phyloP scores from a whole-genome alignment of 2,888 invertebrate species.

The Synergus gifuensis region DNA sequence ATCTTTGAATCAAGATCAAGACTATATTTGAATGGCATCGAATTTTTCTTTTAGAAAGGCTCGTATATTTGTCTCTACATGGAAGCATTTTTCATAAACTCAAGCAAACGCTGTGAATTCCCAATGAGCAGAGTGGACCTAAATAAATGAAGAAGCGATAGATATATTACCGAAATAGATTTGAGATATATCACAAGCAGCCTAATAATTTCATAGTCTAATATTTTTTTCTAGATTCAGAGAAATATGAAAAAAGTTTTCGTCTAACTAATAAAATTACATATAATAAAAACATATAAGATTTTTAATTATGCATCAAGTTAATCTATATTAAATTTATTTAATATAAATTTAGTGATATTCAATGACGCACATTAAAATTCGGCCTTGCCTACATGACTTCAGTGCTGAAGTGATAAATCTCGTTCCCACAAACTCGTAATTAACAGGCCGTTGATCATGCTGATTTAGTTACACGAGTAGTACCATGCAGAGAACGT shows the following conservation, averaged over 20 bases:
- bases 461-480: conserved; percentile 22
- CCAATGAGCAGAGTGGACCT: not conserved
- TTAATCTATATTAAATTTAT: too few species aligned
- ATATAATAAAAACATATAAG: too few species aligned
- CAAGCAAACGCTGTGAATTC: conserved; percentile 9
- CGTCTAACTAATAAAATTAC: not conserved
- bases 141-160: not conserved
- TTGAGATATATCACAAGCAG: not conserved
- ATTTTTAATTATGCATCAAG: too few species aligned
- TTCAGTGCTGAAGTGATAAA: not conserved
- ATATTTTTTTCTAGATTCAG: not conserved
- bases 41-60: conserved; percentile 13
- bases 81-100: conserved; percentile 2
- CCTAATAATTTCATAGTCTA: not conserved
- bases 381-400: not conserved
- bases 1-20: not conserved
- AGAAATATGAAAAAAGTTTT: not conserved
- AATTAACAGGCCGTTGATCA: conserved; percentile 22
- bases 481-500: not conserved
- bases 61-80: not conserved
- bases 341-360: not conserved
- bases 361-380: conserved; percentile 5
- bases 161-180: conserved; percentile 11
- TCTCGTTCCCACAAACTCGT: not conserved
- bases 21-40: not conserved